Conservation (phyloP, 2,797 vertebrate genomes). For the Xiphorhynchus erythropygius region DNA sequence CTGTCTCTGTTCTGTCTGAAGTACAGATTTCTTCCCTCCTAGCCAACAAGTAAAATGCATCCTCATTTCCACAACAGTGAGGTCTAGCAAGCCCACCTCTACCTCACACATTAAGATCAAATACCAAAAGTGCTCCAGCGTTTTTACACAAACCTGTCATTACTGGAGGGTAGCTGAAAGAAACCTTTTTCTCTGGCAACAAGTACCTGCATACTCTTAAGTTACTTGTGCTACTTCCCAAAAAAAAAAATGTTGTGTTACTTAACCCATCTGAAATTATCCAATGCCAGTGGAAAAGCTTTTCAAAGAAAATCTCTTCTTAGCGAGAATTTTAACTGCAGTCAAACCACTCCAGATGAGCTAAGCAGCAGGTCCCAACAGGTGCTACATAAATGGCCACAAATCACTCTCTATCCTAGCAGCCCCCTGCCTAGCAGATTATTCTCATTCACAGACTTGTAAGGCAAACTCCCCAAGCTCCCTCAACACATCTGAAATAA, state of each 20-base stretch:
- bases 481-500: neutral
- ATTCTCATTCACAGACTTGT: neutral
- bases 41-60: neutral
- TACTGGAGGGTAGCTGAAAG: neutral
- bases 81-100: neutral
- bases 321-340: slow-evolving; percentile 15
- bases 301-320: slow-evolving; percentile 27
- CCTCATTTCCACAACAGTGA: neutral
- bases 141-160: neutral
- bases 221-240: neutral
- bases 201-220: neutral
- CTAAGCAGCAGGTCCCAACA: slow-evolving; percentile 24
- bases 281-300: neutral
- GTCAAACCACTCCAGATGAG: slow-evolving; percentile 20
- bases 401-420: slow-evolving; percentile 33
- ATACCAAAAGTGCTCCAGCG: neutral
- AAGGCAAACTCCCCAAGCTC: slow-evolving; percentile 4
- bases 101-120: neutral
- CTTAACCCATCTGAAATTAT: slow-evolving; percentile 20
- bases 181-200: neutral
- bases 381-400: slow-evolving; percentile 24
- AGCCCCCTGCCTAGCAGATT: slow-evolving; percentile 13
- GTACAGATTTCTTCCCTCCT: neutral
- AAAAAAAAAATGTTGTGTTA: neutral
- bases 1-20: neutral